phyloP scores from a whole-genome alignment of 2,888 invertebrate species.

The Mantis religiosa region DNA sequence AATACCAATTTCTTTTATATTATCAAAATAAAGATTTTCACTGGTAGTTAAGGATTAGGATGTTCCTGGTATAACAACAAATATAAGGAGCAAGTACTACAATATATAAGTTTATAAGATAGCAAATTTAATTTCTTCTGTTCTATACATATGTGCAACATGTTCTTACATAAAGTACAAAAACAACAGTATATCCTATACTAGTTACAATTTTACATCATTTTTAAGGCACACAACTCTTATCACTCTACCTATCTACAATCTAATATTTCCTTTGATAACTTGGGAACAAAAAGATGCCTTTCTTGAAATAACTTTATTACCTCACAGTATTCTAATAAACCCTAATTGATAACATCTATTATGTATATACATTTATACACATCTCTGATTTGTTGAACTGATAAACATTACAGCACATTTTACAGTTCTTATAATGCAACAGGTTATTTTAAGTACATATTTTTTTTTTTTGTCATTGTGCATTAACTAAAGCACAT shows the following conservation, averaged over 20 bases:
- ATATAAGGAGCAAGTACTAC: too few species aligned
- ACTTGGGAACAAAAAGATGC: background rate
- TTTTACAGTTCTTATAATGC: background rate
- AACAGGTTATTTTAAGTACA: background rate
- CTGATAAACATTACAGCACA: background rate
- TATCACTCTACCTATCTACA: background rate
- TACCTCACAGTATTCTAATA: background rate
- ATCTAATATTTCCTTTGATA: background rate
- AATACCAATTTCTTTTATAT: too few species aligned
- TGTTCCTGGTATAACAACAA: too few species aligned
- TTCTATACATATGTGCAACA: background rate
- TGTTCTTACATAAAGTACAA: background rate
- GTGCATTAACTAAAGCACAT: background rate
- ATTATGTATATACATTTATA: background rate
- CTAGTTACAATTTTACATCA: background rate
- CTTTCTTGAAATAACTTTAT: background rate
- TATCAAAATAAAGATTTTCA: too few species aligned
- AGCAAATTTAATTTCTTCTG: background rate
- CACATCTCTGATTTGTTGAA: background rate
- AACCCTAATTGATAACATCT: background rate
- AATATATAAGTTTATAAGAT: background rate
- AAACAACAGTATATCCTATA: background rate
- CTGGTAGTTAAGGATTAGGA: too few species aligned
- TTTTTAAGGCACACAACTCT: background rate
- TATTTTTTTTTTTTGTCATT: background rate